phyloP scores from a whole-genome alignment of 2,888 invertebrate genomes.

The Andrena bucephala region DNA sequence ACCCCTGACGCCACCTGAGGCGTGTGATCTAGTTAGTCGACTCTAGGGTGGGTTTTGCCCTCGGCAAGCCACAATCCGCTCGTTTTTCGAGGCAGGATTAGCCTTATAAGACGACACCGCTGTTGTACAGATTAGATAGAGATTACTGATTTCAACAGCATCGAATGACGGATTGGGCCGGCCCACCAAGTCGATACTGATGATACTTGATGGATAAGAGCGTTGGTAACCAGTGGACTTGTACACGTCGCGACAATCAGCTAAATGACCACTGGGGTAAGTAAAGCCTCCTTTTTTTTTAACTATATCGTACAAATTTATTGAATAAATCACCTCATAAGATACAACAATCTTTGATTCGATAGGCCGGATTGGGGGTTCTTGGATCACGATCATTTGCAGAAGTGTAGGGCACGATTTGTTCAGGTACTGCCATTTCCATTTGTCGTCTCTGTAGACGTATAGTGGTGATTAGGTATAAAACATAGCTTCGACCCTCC shows the following conservation, averaged over 20 bases:
- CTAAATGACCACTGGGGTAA: neutral
- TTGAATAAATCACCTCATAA: fast-evolving
- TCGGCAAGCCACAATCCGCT: constrained; percentile 78
- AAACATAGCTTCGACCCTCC: too few species aligned
- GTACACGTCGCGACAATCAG: neutral
- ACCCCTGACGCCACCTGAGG: constrained; percentile 80
- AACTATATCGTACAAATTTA: neutral
- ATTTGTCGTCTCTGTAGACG: neutral
- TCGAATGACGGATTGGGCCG: constrained; percentile 50
- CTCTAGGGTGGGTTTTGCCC: constrained; percentile 82
- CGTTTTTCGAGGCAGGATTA: constrained; percentile 71
- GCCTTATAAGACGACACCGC: constrained; percentile 56
- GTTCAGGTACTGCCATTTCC: neutral
- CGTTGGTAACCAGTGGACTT: constrained; percentile 4
- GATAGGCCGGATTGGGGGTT: fast-evolving
- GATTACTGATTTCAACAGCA: constrained; percentile 49
- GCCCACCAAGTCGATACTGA: constrained; percentile 27
- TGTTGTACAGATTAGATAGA: constrained; percentile 54
- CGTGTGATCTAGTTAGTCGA: constrained; percentile 82
- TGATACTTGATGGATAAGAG: constrained; percentile 27
- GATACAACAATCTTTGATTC: neutral
- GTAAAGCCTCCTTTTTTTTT: neutral
- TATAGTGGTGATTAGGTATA: neutral
- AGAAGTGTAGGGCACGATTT: neutral
- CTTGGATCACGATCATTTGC: neutral